These are phyloP conservation scores for Mythimna loreyi DNA, from an alignment of 2,888 invertebrate species.

Conservation along the genomic window DNA sequence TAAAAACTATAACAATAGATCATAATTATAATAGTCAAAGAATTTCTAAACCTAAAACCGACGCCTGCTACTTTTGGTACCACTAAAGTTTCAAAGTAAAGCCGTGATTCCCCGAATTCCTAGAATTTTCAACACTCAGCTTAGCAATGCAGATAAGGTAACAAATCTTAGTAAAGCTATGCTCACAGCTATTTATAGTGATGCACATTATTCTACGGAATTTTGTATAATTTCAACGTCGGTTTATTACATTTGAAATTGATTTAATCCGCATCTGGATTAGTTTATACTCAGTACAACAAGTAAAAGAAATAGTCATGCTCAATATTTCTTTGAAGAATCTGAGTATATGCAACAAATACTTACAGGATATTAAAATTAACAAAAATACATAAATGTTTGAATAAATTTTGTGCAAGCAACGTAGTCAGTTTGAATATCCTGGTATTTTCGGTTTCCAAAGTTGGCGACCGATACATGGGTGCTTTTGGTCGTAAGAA, in stretches of 20 bases:
- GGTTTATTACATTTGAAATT: conserved; percentile 25
- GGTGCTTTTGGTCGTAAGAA: conserved; percentile 58
- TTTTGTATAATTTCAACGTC: conserved; percentile 27
- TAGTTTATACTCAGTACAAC: conserved; percentile 2
- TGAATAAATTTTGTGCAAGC: conserved; percentile 10
- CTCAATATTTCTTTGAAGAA: not conserved
- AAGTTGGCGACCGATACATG: conserved; percentile 57
- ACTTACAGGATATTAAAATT: not conserved
- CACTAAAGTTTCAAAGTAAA: conserved; percentile 7
- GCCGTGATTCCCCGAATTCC: conserved; percentile 30
- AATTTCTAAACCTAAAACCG: not conserved
- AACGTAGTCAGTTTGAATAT: conserved; percentile 28
- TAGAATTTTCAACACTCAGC: conserved; percentile 26
- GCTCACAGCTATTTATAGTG: conserved; percentile 52
- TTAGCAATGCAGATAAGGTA: conserved; percentile 27
- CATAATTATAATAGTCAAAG: not conserved
- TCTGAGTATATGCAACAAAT: not conserved
- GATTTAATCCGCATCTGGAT: conserved; percentile 8
- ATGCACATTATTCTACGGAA: conserved; percentile 41
- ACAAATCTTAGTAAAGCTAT: conserved; percentile 37
- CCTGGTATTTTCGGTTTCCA: conserved; percentile 56
- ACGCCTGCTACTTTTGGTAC: not conserved
- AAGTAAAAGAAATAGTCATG: not conserved
- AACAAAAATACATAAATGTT: not conserved
- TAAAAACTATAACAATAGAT: not conserved